Percentiles rank a stretch among this genome's conserved stretches.
phyloP scores from a whole-genome alignment of 1,140 invertebrate genomes.

The Drosophila miranda region DNA sequence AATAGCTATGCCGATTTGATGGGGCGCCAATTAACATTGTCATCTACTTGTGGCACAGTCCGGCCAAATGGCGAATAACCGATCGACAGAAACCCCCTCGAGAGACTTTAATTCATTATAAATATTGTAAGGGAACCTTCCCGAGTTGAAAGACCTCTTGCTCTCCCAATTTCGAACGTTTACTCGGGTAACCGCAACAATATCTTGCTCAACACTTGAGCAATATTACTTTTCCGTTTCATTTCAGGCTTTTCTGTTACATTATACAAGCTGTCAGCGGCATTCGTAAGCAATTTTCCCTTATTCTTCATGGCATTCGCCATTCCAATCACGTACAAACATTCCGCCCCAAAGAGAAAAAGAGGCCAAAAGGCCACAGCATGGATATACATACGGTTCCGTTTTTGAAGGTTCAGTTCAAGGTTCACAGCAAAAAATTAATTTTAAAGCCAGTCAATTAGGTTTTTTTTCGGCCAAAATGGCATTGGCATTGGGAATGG shows the following conservation, averaged over 20 bases:
- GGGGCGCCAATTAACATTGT: constrained; percentile 39
- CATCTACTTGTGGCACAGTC: not conserved
- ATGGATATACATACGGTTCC: too few relatives aligned
- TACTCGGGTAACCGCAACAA: too few relatives aligned
- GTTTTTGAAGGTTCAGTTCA: too few relatives aligned
- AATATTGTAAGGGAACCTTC: too few relatives aligned
- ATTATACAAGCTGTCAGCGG: constrained; percentile 64
- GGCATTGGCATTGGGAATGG: too few relatives aligned
- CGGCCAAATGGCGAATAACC: too few relatives aligned
- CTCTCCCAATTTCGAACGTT: not conserved
- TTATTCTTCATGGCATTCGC: constrained; percentile 62
- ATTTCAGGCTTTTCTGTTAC: constrained; percentile 61
- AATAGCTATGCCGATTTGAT: constrained; percentile 19
- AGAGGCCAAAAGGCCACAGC: too few relatives aligned
- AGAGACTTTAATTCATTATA: too few relatives aligned
- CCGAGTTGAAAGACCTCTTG: too few relatives aligned
- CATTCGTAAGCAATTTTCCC: constrained; percentile 43
- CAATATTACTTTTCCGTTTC: constrained; percentile 66
- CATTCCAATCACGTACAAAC: constrained; percentile 55
- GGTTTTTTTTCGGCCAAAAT: constrained; percentile 4
- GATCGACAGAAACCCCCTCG: too few relatives aligned
- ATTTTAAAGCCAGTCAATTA: constrained; percentile 65
- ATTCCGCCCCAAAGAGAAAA: not conserved
- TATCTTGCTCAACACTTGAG: constrained; percentile 50
- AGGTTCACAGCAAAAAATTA: constrained; percentile 41